These are phyloP conservation scores for Regulus satrapa DNA, from an alignment of 2,113 vertebrate genomes.

Conservation along the genomic window DNA sequence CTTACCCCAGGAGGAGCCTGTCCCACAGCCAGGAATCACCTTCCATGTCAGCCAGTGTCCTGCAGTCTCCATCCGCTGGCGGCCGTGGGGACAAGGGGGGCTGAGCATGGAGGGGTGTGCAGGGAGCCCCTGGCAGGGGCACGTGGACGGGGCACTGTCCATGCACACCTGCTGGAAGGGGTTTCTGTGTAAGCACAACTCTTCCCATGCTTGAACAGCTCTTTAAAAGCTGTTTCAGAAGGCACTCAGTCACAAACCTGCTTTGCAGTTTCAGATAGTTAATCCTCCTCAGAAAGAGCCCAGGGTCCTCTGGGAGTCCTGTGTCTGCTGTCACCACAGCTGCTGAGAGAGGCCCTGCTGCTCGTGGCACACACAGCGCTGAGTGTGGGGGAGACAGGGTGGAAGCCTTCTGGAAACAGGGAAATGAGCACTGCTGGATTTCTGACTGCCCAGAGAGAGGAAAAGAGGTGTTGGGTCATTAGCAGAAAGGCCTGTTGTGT, in stretches of 20 bases:
- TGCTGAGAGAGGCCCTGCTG: background rate
- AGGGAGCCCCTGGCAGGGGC: background rate
- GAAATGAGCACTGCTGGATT: background rate
- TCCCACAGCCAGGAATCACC: background rate
- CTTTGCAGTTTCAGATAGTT: background rate
- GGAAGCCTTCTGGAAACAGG: background rate
- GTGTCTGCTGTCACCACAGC: background rate
- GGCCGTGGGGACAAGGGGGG: background rate
- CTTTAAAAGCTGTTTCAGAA: background rate
- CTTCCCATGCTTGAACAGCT: background rate
- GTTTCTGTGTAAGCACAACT: background rate
- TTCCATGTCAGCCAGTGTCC: background rate
- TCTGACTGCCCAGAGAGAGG: background rate
- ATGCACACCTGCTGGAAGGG: background rate
- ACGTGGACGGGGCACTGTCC: fast-evolving
- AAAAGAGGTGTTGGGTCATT: background rate
- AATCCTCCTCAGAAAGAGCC: background rate
- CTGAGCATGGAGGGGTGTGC: fast-evolving
- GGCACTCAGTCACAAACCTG: background rate
- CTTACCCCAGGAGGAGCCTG: background rate
- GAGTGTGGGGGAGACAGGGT: background rate
- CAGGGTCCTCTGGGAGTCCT: background rate
- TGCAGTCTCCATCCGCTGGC: fast-evolving
- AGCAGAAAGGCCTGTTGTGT: background rate
- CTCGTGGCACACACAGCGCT: background rate